These are phyloP conservation scores for Phymastichus coffea DNA, from an alignment of 1,140 invertebrate genomes.

Conservation along the genomic window DNA sequence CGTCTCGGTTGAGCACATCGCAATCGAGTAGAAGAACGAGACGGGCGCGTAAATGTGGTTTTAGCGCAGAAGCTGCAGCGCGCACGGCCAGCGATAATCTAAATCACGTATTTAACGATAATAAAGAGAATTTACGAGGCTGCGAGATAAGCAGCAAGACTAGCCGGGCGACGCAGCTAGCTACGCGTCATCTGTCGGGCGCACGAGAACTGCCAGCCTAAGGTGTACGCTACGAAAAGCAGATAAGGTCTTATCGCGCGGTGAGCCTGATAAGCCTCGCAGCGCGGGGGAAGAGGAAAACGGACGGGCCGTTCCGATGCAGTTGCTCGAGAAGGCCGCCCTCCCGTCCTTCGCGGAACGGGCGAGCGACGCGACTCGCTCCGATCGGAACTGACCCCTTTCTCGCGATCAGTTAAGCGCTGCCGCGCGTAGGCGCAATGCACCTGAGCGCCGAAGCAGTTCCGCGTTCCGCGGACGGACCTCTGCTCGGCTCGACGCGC, in stretches of 20 bases:
- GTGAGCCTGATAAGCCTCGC: too few species aligned
- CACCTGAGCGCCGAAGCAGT: not conserved
- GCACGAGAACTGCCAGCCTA: not conserved
- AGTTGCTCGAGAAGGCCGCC: too few species aligned
- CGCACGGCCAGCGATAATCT: slow-evolving; percentile 2
- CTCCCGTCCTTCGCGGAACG: too few species aligned
- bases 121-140: not conserved
- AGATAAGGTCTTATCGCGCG: too few species aligned
- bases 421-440: not conserved
- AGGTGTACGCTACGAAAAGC: too few species aligned
- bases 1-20: too few species aligned
- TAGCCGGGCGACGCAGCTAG: not conserved
- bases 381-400: not conserved
- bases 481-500: not conserved
- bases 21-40: too few species aligned
- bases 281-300: too few species aligned
- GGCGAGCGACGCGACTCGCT: not conserved
- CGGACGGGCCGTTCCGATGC: not conserved
- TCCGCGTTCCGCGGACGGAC: not conserved
- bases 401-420: not conserved
- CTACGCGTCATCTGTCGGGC: not conserved
- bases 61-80: too few species aligned
- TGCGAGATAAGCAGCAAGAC: not conserved
- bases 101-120: slow-evolving; percentile 2
- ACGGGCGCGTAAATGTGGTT: too few species aligned